Evolutionary conservation across 1,140 invertebrate species (phyloP).

Genomic region (Lucilia sericata): DNA sequence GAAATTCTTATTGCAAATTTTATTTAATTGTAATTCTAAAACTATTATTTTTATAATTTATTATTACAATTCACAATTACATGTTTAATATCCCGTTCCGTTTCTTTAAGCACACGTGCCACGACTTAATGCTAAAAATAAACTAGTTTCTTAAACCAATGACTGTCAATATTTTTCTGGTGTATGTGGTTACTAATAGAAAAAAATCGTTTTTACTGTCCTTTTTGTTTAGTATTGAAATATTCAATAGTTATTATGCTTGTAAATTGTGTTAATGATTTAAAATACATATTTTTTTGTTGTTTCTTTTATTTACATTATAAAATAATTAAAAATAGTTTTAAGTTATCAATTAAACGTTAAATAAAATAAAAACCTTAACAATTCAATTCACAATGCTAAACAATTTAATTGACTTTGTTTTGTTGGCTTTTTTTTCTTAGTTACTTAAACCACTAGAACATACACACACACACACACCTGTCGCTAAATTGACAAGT

Average conservation of each 20-base stretch:
- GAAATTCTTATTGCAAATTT: too few relatives aligned
- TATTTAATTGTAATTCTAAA: too few relatives aligned
- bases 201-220: too few relatives aligned
- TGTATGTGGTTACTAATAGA: too few relatives aligned
- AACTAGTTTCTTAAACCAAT: too few relatives aligned
- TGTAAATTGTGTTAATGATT: background rate
- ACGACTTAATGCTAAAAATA: too few relatives aligned
- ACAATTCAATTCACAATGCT: conserved; percentile 16
- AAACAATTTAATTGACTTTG: background rate
- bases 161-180: too few relatives aligned
- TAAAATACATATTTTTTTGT: background rate
- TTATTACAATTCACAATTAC: too few relatives aligned
- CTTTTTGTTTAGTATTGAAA: too few relatives aligned
- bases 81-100: too few relatives aligned
- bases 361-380: background rate
- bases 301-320: background rate
- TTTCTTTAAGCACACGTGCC: too few relatives aligned
- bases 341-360: conserved; percentile 1
- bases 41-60: too few relatives aligned
- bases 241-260: background rate
- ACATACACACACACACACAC: background rate
- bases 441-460: background rate
- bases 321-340: background rate
- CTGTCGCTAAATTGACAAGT: background rate
- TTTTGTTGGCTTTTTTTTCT: background rate